A percentile compares a stretch with the other conserved stretches of the same genome.
These are phyloP conservation scores for Varanus komodoensis DNA, from an alignment of 2,113 vertebrate genomes.

Conservation along the genomic window DNA sequence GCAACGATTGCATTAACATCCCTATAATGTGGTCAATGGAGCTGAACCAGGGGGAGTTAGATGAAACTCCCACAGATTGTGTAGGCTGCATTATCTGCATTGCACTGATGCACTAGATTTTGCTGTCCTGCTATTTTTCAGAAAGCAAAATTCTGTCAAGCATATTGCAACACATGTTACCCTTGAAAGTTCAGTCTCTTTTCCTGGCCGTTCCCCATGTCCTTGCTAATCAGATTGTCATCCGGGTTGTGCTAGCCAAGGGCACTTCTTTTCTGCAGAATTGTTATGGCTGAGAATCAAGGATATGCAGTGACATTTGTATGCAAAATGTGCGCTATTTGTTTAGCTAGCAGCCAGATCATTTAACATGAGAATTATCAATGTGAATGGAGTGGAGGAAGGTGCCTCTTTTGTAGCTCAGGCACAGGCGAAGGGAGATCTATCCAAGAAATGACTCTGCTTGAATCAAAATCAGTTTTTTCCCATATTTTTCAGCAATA, in stretches of 20 bases:
- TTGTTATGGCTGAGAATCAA: slow-evolving; percentile 42
- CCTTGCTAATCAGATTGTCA: slow-evolving; percentile 61
- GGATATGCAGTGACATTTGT: slow-evolving; percentile 42
- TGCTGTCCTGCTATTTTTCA: slow-evolving; percentile 33
- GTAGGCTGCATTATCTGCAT: slow-evolving; percentile 32
- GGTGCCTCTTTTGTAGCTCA: background rate
- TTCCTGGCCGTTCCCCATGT: slow-evolving; percentile 42
- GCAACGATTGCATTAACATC: background rate
- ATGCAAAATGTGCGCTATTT: slow-evolving; percentile 46
- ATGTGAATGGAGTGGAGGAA: slow-evolving; percentile 38
- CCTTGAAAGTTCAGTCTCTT: slow-evolving; percentile 35
- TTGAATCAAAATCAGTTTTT: slow-evolving; percentile 11
- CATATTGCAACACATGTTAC: slow-evolving; percentile 24
- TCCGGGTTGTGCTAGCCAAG: slow-evolving; percentile 51
- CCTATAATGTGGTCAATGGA: slow-evolving; percentile 36
- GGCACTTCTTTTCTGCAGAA: slow-evolving; percentile 20
- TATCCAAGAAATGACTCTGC: slow-evolving; percentile 9
- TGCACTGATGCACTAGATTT: slow-evolving; percentile 42
- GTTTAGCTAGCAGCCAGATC: slow-evolving; percentile 50
- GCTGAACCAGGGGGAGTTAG: slow-evolving; percentile 28
- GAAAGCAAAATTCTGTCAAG: slow-evolving; percentile 32
- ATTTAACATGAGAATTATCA: slow-evolving; percentile 42
- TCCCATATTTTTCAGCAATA: slow-evolving; percentile 10
- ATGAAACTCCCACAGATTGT: slow-evolving; percentile 29
- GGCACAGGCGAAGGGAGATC: slow-evolving; percentile 26